Conservation (phyloP, 2,888 invertebrate genomes). For the Drosophila quinaria region DNA sequence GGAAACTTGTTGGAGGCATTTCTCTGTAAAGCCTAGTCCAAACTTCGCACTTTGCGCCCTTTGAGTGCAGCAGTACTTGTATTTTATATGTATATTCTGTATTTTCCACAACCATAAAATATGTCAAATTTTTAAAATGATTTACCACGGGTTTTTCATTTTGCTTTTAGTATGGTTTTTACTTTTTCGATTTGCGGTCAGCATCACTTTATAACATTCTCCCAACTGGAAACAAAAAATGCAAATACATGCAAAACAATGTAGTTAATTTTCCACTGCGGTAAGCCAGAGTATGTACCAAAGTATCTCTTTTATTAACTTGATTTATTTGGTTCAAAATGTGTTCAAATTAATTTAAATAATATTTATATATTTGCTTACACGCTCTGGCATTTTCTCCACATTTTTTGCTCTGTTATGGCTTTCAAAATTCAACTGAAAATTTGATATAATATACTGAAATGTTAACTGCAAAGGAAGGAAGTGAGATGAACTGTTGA, state of each 20-base stretch:
- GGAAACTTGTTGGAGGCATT: neutral
- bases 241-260: conserved; percentile 46
- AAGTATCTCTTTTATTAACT: neutral
- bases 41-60: no score
- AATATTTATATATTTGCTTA: neutral
- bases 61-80: neutral
- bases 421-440: neutral
- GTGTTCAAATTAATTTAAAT: neutral
- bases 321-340: conserved; percentile 8
- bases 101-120: conserved; percentile 27
- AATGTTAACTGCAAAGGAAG: neutral
- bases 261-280: conserved; percentile 65
- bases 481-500: neutral
- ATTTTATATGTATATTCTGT: neutral
- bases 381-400: neutral
- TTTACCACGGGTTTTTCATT: conserved; percentile 2
- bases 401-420: neutral
- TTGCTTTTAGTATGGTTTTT: conserved; percentile 8
- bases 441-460: neutral
- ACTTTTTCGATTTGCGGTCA: conserved; percentile 38
- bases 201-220: conserved; percentile 13
- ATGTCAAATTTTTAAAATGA: conserved; percentile 25
- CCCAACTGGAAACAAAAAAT: conserved; percentile 31
- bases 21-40: neutral
- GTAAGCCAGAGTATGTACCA: conserved; percentile 37